Evolutionary conservation across 2,797 vertebrate genomes (phyloP), one percentile per base, ranked within the genome.

Genomic region (Hippopotamyrus pictus): DNA sequence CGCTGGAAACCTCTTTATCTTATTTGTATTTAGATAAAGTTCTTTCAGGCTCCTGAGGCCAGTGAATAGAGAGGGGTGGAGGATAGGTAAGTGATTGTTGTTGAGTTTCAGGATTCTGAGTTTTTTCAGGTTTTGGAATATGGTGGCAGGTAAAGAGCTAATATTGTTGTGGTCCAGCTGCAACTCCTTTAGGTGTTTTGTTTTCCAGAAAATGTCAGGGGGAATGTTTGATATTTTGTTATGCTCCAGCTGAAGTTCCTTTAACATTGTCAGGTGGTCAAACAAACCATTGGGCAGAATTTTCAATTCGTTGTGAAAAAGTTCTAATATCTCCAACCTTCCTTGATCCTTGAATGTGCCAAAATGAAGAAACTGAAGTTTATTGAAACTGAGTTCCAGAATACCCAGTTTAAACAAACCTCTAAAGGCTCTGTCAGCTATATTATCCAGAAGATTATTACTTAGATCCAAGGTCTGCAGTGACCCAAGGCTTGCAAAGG

Each of bases 301-400:
- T 2, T 11, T 90, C 54, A 96, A 91, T 0, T 11, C 25, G 89
- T 95, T 96, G 50, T 89, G 89, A 91, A 92, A 95, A 29, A 96
- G 89, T 90, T 95, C 93, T 2, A 96, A 93, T 0, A 17, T 7
- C 11, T 90, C 5, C 0, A 96, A 91, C 51, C 87, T 92, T 9
- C 41, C 29, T 19, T 94, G 90, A 87, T 90, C 88, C 2, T 50
- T 50, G 88, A 96, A 96, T 6, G 88, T 62, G 0, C 69, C 2
- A 0, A 90, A 46, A 0, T 92, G 90, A 41, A 96, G 92, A 73
- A 73, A 90, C 11, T 89, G 62, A 29, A 96, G 50, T 11, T 91
- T 84, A 91, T 95, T 96, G 44, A 4, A 29, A 59, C 92, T 94
- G 85, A 96, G 88, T 86, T 94, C 93, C 88, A 96, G 90, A 19